Base-by-base conservation (phyloP, 2,888 invertebrate species). In the Tetragnatha montana region DNA sequence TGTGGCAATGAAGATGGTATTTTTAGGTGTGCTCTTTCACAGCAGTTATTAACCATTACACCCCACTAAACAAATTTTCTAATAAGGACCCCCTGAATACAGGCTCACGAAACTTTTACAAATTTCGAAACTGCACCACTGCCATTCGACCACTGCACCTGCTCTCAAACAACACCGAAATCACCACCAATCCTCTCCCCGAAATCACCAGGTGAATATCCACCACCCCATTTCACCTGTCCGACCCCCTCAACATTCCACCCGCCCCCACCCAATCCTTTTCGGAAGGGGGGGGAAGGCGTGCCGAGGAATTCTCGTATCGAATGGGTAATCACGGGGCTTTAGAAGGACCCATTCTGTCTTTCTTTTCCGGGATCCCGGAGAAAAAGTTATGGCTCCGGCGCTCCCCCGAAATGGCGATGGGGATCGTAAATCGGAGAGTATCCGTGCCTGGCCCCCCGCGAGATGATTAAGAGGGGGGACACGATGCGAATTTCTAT, bases 301-400 rank as follows among this genome's bases (percentile, higher is more conserved):
- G 60, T 17, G 35, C 35, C 35, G 74, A 14, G 35, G 21, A 74
- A 74, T 74, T 22, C 14, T 8, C 21, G 8, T 3, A 35, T 74
- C 74, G 35, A 74, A 74, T 35, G 22, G 74, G 74, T 74, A 74
- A 74, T 74, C 74, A 74, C 35, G 35, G 8, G 14, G 35, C 74
- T 35, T 22, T 22, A 35, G 14, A 35, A 74, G 35, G 35, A 35
- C 74, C 74, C 35, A 74, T 74, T 74, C 35, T 35, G 35, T 22
- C 74, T 74, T 74, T 74, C 74, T 35, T 14, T 10, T 35, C 35
- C 35, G 0, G 60, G 35, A 22, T 74, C 12, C 74, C 35, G 3
- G 14, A 22, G 35, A 22, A 74, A 35, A 74, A 74, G 74, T 74
- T 74, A 74, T 74, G 74, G 22, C 35, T 7, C 22, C 35, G 73